These are phyloP conservation scores for Ypsolopha scabrella DNA, from an alignment of 2,888 invertebrate genomes.

Conservation along the genomic window DNA sequence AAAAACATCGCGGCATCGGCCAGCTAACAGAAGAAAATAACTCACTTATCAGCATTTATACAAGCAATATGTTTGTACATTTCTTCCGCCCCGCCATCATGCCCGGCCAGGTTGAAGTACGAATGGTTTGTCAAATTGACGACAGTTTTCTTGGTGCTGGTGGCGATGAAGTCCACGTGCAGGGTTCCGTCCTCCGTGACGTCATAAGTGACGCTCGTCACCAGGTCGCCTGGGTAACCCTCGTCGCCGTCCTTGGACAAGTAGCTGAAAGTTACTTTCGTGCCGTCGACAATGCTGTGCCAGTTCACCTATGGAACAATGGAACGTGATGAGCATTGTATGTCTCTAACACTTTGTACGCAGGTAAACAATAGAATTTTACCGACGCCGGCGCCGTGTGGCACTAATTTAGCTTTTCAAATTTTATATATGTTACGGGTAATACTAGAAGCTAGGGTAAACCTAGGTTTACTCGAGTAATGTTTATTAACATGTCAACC, in stretches of 20 bases:
- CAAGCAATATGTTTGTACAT: conserved; percentile 76
- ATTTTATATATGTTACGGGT: too few relatives aligned
- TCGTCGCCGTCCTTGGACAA: conserved; percentile 86
- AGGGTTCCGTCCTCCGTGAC: conserved; percentile 79
- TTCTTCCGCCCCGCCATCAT: conserved; percentile 74
- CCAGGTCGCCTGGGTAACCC: conserved; percentile 88
- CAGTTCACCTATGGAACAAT: conserved; percentile 66
- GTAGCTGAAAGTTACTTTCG: conserved; percentile 78
- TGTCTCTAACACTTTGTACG: too few relatives aligned
- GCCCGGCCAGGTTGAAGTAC: conserved; percentile 94
- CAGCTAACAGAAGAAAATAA: conserved; percentile 1
- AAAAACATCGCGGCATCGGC: neutral
- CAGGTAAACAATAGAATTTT: too few relatives aligned
- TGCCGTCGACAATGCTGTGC: conserved; percentile 70
- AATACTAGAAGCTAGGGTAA: too few relatives aligned
- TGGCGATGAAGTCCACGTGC: conserved; percentile 77
- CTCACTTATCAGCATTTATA: conserved; percentile 80
- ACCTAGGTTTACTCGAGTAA: too few relatives aligned
- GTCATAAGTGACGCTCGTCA: conserved; percentile 77
- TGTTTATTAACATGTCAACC: too few relatives aligned
- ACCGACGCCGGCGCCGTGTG: too few relatives aligned
- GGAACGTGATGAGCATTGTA: too few relatives aligned
- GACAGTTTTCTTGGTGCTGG: conserved; percentile 81
- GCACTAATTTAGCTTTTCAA: too few relatives aligned
- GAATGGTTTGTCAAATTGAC: conserved; percentile 93